Base-by-base conservation (phyloP, 2,113 vertebrate species). In the Psilopsiagon aymara region DNA sequence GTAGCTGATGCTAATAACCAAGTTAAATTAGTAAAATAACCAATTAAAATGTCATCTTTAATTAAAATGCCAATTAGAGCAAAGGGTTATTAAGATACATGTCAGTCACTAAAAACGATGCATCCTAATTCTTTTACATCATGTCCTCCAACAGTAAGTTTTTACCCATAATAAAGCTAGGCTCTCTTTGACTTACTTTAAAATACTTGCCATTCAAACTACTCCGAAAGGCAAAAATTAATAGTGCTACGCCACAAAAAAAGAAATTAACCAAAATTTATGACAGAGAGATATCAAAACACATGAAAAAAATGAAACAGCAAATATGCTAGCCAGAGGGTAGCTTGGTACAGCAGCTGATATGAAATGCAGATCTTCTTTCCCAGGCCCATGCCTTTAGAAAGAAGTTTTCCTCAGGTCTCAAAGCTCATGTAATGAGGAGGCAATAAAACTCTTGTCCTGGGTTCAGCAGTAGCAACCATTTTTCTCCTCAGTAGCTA, bases 1-100 rank as follows among this genome's bases (percentile, higher is more conserved):
- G 62, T 64, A 86, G 59, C 37, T 94, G 70, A 94, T 83, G 68
- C 20, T 96, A 88, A 96, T 83, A 94, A 78, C 39, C 9, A 46
- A 86, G 39, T 46, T 86, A 93, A 92, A 96, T 33, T 71, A 51
- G 73, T 94, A 91, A 94, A 94, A 91, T 80, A 93, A 64, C 75
- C 64, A 94, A 95, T 94, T 95, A 91, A 95, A 95, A 71, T 81
- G 68, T 70, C 95, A 92, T 81, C 55, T 90, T 96, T 86, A 89
- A 89, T 95, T 92, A 95, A 91, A 94, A 92, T 31, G 57, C 49
- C 78, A 89, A 85, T 87, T 93, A 95, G 31, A 96, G 79, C 15
- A 74, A 59, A 93, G 33, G 37, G 27, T 88, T 87, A 85, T 95
- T 95, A 94, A 94, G 59, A 85, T 81, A 70, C 59, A 70, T 8